These are phyloP conservation scores for Stegodyphus mimosarum DNA, from an alignment of 1,140 invertebrate genomes.

Conservation along the genomic window DNA sequence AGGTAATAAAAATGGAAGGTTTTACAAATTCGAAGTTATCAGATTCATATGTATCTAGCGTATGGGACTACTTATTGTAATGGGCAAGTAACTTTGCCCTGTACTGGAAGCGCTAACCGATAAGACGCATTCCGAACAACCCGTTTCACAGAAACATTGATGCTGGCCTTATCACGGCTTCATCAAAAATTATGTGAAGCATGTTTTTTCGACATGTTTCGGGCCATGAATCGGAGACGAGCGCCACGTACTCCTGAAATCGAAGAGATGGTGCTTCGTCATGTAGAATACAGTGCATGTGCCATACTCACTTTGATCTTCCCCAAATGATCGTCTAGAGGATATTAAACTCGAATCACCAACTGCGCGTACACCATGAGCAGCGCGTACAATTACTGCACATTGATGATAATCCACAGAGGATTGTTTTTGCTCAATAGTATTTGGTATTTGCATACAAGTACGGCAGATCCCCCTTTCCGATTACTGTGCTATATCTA, in stretches of 20 bases:
- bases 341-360: not conserved
- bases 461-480: too few relatives aligned
- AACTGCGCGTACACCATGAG: too few relatives aligned
- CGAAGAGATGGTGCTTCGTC: not conserved
- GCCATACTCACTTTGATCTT: not conserved
- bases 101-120: not conserved
- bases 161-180: not conserved
- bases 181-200: not conserved
- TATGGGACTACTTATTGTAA: too few relatives aligned
- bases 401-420: too few relatives aligned
- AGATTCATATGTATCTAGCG: too few relatives aligned
- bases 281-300: not conserved
- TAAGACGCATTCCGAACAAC: not conserved
- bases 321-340: not conserved
- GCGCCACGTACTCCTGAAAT: not conserved
- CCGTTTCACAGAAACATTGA: not conserved
- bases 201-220: not conserved
- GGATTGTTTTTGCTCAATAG: too few relatives aligned
- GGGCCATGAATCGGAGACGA: conserved; percentile 2
- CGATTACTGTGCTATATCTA: too few relatives aligned
- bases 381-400: too few relatives aligned
- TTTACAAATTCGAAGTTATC: too few relatives aligned
- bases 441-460: too few relatives aligned
- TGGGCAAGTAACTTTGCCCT: too few relatives aligned
- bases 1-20: too few relatives aligned